Percentiles rank a stretch among this genome's conserved stretches.
These are phyloP conservation scores for Caenorhabditis sinica DNA, from an alignment of 2,888 invertebrate genomes.

Conservation along the genomic window DNA sequence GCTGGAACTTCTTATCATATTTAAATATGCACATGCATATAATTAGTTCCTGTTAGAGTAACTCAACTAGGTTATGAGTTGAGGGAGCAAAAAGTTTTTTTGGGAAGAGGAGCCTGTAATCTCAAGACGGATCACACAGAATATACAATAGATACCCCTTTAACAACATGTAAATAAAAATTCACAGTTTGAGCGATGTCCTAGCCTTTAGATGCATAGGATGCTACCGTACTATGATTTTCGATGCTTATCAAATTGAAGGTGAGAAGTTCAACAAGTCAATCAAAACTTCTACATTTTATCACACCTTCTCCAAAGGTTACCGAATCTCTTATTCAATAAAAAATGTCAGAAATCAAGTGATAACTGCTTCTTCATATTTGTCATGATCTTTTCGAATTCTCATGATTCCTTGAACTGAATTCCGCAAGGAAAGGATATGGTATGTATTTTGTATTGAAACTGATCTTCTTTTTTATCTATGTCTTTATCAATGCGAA, in stretches of 20 bases:
- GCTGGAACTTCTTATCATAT: not conserved
- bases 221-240: no score
- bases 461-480: not conserved
- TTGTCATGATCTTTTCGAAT: not conserved
- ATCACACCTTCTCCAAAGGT: not conserved
- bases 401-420: not conserved
- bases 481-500: not conserved
- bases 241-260: not conserved
- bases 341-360: no score
- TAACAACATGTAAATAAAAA: no score
- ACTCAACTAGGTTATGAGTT: not conserved
- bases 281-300: not conserved
- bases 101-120: no score
- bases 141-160: no score
- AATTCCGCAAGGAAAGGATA: no score
- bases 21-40: not conserved
- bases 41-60: not conserved
- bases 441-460: not conserved
- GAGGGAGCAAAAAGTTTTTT: no score
- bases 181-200: no score
- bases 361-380: not conserved
- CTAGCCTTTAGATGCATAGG: no score
- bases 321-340: not conserved
- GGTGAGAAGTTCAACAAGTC: not conserved
- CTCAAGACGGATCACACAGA: no score